Conservation (phyloP, 2,888 invertebrate species). For the Hirtodrosophila cameraria region DNA sequence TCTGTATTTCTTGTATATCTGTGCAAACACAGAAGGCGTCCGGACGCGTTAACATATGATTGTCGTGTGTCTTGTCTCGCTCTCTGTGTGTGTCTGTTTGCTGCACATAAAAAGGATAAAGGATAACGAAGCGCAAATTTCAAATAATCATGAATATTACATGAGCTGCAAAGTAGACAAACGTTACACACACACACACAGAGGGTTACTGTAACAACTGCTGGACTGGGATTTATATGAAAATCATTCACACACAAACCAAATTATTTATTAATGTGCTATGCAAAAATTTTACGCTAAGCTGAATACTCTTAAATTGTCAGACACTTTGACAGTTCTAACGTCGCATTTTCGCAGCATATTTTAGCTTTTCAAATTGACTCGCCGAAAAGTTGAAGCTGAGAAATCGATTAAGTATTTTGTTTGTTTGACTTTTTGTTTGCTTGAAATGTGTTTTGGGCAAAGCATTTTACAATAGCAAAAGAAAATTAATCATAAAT, state of each 20-base stretch:
- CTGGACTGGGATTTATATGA: slow-evolving; percentile 62
- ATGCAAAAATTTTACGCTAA: slow-evolving; percentile 51
- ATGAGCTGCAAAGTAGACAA: slow-evolving; percentile 77
- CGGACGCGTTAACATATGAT: slow-evolving; percentile 78
- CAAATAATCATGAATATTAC: slow-evolving; percentile 81
- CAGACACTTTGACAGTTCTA: slow-evolving; percentile 59
- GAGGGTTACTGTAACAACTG: slow-evolving; percentile 10
- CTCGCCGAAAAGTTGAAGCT: slow-evolving; percentile 21
- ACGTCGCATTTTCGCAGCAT: background rate
- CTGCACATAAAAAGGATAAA: slow-evolving; percentile 70
- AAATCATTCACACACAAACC: slow-evolving; percentile 73
- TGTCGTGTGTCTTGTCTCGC: slow-evolving; percentile 62
- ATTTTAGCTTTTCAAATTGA: slow-evolving; percentile 21
- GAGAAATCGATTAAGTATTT: slow-evolving; percentile 49
- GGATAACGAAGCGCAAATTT: slow-evolving; percentile 80
- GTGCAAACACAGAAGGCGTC: slow-evolving; percentile 69
- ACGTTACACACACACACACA: slow-evolving; percentile 45
- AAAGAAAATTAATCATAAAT: background rate
- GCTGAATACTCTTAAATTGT: slow-evolving; percentile 24
- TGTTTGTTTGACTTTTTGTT: slow-evolving; percentile 15
- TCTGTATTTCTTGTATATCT: slow-evolving; percentile 48
- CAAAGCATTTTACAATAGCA: slow-evolving; percentile 13
- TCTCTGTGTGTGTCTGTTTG: slow-evolving; percentile 13
- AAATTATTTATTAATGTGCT: slow-evolving; percentile 75
- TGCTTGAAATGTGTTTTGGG: slow-evolving; percentile 8